Percentiles rank a stretch among this genome's conserved stretches.
Conservation (phyloP, 2,797 vertebrate species). For the Phaenicophaeus curvirostris region DNA sequence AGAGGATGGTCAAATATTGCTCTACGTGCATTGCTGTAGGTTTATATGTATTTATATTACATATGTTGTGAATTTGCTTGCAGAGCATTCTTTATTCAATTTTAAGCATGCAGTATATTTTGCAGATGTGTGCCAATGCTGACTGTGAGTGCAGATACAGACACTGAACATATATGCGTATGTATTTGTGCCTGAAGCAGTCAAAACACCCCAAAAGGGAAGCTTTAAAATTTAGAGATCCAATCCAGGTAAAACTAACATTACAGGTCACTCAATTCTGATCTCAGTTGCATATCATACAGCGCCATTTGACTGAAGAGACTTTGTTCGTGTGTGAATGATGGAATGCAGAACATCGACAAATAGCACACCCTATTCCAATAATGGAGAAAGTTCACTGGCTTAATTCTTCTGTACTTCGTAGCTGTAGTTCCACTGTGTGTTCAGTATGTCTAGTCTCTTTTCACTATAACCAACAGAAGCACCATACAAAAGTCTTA, state of each 20-base stretch:
- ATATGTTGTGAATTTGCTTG: background rate
- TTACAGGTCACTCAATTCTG: background rate
- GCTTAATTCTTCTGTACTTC: slow-evolving; percentile 73
- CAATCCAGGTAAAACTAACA: slow-evolving; percentile 7
- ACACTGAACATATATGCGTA: background rate
- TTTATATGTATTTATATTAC: background rate
- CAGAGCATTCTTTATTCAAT: background rate
- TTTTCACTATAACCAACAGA: slow-evolving; percentile 82
- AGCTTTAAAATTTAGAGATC: slow-evolving; percentile 15
- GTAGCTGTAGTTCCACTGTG: slow-evolving; percentile 76
- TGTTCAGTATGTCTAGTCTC: slow-evolving; percentile 80
- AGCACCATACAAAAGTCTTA: slow-evolving; percentile 84
- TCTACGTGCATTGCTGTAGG: slow-evolving; percentile 12
- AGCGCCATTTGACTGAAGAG: slow-evolving; percentile 33
- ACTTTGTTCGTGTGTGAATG: slow-evolving; percentile 16
- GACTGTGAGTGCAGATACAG: background rate
- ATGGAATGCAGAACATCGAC: slow-evolving; percentile 38
- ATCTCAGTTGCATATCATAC: background rate
- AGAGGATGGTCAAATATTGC: slow-evolving; percentile 57
- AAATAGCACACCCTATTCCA: slow-evolving; percentile 56
- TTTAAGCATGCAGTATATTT: background rate
- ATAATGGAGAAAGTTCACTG: slow-evolving; percentile 71
- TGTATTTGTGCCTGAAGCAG: background rate
- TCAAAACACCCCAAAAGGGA: background rate
- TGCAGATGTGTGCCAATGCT: background rate